Conservation (phyloP, 2,888 invertebrate species). For the Xanthorhoe designata region DNA sequence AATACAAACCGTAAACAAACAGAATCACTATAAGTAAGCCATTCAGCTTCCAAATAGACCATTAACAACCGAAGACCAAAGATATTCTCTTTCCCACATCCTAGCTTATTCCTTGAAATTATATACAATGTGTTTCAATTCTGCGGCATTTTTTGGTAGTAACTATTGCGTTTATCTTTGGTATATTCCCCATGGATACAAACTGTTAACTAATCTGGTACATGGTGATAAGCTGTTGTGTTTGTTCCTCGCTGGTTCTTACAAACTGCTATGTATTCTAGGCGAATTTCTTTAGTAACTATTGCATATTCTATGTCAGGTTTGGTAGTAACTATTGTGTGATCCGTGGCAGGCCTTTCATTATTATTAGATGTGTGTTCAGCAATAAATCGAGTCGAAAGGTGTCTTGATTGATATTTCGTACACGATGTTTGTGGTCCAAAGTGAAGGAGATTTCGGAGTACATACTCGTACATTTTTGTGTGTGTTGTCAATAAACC, state of each 20-base stretch:
- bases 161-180: slow-evolving; percentile 8
- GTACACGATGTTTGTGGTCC: slow-evolving; percentile 41
- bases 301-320: slow-evolving; percentile 6
- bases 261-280: neutral
- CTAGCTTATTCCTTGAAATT: neutral
- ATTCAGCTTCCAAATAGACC: slow-evolving; percentile 21
- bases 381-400: slow-evolving; percentile 45
- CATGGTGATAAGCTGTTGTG: neutral
- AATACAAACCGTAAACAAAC: slow-evolving; percentile 26
- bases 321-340: slow-evolving; percentile 10
- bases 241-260: neutral
- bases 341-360: slow-evolving; percentile 24
- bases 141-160: neutral
- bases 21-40: slow-evolving; percentile 16
- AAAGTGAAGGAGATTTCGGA: slow-evolving; percentile 31
- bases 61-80: slow-evolving; percentile 10
- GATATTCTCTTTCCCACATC: slow-evolving; percentile 11
- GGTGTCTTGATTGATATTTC: slow-evolving; percentile 54
- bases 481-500: too few relatives aligned
- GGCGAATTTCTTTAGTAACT: neutral
- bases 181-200: slow-evolving; percentile 1
- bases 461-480: too few relatives aligned
- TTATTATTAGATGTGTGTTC: slow-evolving; percentile 34
- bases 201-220: slow-evolving; percentile 1
- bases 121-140: neutral